Evolutionary conservation across 1,140 invertebrate genomes (phyloP), one percentile per base, ranked within the genome.

Genomic region (Scaptodrosophila lebanonensis): DNA sequence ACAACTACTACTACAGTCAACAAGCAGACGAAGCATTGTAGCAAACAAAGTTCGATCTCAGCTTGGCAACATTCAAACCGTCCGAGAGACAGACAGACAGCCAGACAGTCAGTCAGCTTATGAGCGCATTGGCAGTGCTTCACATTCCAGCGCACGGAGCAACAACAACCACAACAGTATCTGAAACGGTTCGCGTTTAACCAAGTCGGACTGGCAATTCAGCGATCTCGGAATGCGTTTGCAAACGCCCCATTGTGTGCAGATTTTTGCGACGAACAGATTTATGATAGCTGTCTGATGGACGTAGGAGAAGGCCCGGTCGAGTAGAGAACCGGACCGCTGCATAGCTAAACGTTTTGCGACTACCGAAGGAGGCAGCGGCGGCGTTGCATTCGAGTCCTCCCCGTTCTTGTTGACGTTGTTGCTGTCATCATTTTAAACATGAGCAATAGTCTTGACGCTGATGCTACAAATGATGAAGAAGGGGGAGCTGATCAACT

Each of bases 391-490:
- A 18, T 35, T 30, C 20, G 20, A 20, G 20, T 32, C 11, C 49
- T 40, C 57, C 33, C 29, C 39, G 53, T 42, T 64, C 29, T 32
- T 36, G 39, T 54, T 64, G 59, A 33, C 32, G 35, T 16, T 38
- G 7, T 15, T 38, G 32, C 75, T 82, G 77, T 83, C 77, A 84
- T 85, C 83, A 85, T 85, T 83, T 66, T 85, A 85, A 85, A 85
- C 83, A 85, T 85, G 83, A 85, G 83, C 83, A 85, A 85, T 85
- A 73, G 82, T 85, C 73, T 83, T 85, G 83, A 85, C 83, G 83
- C 83, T 85, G 83, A 85, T 85, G 73, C 83, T 83, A 85, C 83
- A 85, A 85, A 85, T 85, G 83, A 85, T 85, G 83, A 85, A 85
- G 71, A 85, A 83, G 79, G 84, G 67, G 75, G 53, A 30, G 43